These are phyloP conservation scores for Albula goreensis DNA, from an alignment of 2,113 vertebrate genomes.

Conservation along the genomic window DNA sequence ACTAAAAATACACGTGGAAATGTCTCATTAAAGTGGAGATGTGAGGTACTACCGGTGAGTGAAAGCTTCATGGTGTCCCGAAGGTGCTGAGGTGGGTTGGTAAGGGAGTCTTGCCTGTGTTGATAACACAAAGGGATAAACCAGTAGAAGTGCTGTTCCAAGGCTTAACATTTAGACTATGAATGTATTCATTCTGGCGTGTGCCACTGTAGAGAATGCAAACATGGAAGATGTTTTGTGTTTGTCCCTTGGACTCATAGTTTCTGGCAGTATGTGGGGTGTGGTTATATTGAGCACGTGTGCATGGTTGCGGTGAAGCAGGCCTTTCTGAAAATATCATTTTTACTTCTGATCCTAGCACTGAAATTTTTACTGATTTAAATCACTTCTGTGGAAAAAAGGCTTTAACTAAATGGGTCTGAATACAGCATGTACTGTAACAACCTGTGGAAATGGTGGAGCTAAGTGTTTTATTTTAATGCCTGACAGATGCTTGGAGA, in stretches of 20 bases:
- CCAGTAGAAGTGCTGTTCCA: neutral
- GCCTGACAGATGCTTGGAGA: slow-evolving; percentile 47
- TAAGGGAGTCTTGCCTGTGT: neutral
- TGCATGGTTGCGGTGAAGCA: neutral
- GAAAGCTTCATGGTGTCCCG: slow-evolving; percentile 35
- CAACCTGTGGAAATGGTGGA: neutral
- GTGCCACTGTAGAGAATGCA: too few species aligned
- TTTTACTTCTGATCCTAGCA: neutral
- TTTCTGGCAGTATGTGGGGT: too few species aligned
- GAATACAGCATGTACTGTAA: neutral
- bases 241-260: too few species aligned
- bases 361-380: neutral
- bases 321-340: neutral
- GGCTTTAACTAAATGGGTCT: neutral
- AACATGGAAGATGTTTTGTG: too few species aligned
- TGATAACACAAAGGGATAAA: neutral
- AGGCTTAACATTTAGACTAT: neutral
- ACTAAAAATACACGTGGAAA: slow-evolving; percentile 64
- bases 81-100: slow-evolving; percentile 18
- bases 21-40: slow-evolving; percentile 54
- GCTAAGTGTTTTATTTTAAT: slow-evolving; percentile 33
- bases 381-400: neutral
- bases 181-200: too few species aligned
- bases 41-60: slow-evolving; percentile 39
- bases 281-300: too few species aligned